These are phyloP conservation scores for Agraylea sexmaculata DNA, from an alignment of 1,140 invertebrate genomes.

Conservation along the genomic window DNA sequence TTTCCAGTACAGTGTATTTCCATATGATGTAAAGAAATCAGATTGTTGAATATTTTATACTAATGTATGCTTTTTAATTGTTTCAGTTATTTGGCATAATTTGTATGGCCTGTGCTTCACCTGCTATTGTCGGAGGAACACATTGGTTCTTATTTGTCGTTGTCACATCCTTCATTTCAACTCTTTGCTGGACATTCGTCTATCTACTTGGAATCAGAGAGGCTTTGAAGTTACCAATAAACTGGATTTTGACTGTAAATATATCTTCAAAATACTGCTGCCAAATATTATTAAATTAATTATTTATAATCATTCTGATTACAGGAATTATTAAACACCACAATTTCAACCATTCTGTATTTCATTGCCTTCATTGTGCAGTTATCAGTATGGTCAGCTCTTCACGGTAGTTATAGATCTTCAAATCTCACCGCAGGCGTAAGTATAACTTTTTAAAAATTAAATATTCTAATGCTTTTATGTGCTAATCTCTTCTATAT, in stretches of 20 bases:
- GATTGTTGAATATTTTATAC: too few species aligned
- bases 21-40: too few species aligned
- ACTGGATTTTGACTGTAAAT: conserved; percentile 75
- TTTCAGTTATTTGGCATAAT: conserved; percentile 70
- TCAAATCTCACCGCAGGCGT: conserved; percentile 64
- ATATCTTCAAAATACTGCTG: not conserved
- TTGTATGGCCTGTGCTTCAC: conserved; percentile 64
- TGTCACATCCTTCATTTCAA: conserved; percentile 67
- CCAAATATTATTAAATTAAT: not conserved
- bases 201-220: conserved; percentile 70
- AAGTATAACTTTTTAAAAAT: conserved; percentile 26
- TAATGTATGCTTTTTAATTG: conserved; percentile 22
- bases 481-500: conserved; percentile 7
- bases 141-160: conserved; percentile 78
- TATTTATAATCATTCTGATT: conserved; percentile 21
- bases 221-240: conserved; percentile 62
- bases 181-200: conserved; percentile 66
- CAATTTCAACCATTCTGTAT: conserved; percentile 57
- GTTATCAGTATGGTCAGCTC: conserved; percentile 46
- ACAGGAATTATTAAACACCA: conserved; percentile 69
- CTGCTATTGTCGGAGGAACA: conserved; percentile 46
- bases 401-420: conserved; percentile 30
- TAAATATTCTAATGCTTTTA: conserved; percentile 3
- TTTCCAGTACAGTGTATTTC: too few species aligned
- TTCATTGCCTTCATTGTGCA: conserved; percentile 69